Conservation (phyloP, 2,888 invertebrate genomes). For the Hydrotaea cyrtoneurina region DNA sequence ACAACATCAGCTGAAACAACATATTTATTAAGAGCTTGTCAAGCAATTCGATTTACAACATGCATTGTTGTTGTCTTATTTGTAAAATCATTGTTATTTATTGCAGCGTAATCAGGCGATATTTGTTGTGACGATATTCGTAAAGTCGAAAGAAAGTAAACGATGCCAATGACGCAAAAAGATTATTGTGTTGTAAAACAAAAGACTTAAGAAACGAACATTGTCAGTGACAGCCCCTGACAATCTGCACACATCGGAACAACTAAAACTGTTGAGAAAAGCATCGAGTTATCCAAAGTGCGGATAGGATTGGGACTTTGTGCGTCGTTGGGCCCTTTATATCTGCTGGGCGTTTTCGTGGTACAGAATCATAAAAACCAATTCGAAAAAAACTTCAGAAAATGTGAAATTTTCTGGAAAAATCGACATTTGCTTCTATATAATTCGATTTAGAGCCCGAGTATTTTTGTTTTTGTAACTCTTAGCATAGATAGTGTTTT, state of each 20-base stretch:
- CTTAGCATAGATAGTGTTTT: too few species aligned
- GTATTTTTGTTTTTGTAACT: too few species aligned
- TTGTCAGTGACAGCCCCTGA: conserved; percentile 33
- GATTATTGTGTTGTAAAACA: conserved; percentile 15
- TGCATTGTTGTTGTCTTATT: conserved; percentile 42
- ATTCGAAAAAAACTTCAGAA: too few species aligned
- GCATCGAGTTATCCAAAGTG: too few species aligned
- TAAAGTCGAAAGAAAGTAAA: conserved; percentile 13
- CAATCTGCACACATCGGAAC: background rate
- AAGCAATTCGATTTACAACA: background rate
- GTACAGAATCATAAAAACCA: too few species aligned
- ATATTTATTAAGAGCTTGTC: background rate
- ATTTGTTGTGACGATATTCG: background rate
- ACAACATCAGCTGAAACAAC: background rate
- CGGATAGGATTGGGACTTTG: too few species aligned
- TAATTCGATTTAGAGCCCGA: too few species aligned
- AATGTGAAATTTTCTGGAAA: too few species aligned
- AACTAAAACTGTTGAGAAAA: too few species aligned
- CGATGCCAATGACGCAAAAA: background rate
- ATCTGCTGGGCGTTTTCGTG: too few species aligned
- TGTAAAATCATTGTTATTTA: conserved; percentile 64
- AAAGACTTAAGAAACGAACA: conserved; percentile 57
- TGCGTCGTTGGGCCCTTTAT: too few species aligned
- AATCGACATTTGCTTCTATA: too few species aligned
- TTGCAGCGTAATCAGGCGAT: conserved; percentile 51